Conservation (phyloP, 64 coral and sea anemone genomes). For the Dendronephthya gigantea region DNA sequence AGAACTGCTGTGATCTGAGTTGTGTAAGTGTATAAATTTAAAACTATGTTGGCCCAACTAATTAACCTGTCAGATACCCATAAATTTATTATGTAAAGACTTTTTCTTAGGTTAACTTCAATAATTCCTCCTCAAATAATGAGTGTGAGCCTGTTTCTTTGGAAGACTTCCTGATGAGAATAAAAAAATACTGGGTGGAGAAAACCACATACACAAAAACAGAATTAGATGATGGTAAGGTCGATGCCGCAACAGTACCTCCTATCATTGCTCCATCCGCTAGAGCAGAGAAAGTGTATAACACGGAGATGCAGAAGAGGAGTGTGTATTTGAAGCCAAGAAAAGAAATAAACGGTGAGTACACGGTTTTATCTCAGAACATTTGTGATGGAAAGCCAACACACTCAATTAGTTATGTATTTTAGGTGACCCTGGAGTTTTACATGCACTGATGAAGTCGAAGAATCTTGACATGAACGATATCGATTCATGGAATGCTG, state of each 20-base stretch:
- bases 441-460: no score
- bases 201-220: neutral
- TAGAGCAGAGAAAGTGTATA: neutral
- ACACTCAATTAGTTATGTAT: no score
- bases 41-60: neutral
- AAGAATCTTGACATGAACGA: no score
- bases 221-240: neutral
- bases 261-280: constrained; percentile 7
- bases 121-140: neutral
- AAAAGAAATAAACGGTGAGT: constrained; percentile 4
- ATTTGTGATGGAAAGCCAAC: no score
- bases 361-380: neutral
- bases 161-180: neutral
- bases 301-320: constrained; percentile 34
- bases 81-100: no score
- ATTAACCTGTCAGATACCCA: neutral
- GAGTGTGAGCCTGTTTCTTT: neutral
- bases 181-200: constrained; percentile 10
- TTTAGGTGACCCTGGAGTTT: no score
- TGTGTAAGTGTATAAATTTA: neutral
- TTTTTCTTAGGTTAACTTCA: neutral
- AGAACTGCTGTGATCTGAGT: constrained; percentile 12
- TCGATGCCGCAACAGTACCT: neutral
- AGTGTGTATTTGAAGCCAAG: constrained; percentile 17
- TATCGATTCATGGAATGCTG: no score